phyloP scores from a whole-genome alignment of 2,113 vertebrate species.

The Nettapus auritus region DNA sequence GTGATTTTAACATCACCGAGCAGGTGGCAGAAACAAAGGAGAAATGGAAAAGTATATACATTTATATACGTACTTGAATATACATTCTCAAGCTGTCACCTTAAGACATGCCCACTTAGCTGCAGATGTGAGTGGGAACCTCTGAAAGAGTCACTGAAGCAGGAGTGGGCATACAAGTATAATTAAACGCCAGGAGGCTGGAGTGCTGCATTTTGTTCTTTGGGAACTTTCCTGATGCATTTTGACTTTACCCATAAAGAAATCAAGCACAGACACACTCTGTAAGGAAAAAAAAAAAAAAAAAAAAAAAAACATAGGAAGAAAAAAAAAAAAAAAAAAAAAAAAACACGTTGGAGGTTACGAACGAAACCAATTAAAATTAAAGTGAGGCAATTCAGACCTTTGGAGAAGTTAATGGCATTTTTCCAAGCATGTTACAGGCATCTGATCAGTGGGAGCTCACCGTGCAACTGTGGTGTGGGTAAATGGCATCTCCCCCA shows the following conservation, averaged over 20 bases:
- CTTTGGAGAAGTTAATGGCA: conserved; percentile 35
- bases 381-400: conserved; percentile 24
- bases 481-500: neutral
- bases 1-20: conserved; percentile 3
- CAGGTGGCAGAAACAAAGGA: neutral
- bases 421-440: neutral
- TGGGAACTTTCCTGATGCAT: conserved; percentile 22
- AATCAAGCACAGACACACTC: neutral
- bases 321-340: conserved; percentile 29
- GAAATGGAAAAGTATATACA: neutral
- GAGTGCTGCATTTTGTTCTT: conserved; percentile 50
- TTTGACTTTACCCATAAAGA: conserved; percentile 38
- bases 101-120: neutral
- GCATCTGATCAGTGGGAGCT: neutral
- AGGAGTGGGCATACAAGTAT: conserved; percentile 54
- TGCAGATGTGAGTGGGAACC: conserved; percentile 62
- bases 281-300: conserved; percentile 16
- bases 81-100: neutral
- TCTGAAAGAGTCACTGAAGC: conserved; percentile 32
- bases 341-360: neutral
- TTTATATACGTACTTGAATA: neutral
- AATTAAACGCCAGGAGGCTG: conserved; percentile 58
- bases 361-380: neutral
- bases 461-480: neutral
- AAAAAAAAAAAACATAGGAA: too few species aligned